Evolutionary conservation across 2,113 vertebrate genomes (phyloP).

Genomic region (Eptatretus burgeri): DNA sequence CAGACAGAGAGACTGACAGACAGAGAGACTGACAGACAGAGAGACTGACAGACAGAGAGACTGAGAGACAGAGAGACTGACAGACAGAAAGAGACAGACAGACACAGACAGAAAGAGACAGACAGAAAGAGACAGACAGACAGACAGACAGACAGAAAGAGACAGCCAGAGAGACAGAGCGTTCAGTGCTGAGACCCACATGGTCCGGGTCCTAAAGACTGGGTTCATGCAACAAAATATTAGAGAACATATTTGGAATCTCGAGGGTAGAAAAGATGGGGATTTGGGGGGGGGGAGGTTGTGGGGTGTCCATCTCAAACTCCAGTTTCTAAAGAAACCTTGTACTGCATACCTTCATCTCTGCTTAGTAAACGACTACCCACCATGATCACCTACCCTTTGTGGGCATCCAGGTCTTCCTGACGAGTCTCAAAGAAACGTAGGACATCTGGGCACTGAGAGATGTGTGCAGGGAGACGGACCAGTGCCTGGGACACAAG

Average conservation of each 20-base stretch:
- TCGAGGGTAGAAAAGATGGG: too few species aligned
- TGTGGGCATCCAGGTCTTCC: conserved; percentile 65
- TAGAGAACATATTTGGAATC: too few species aligned
- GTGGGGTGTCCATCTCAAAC: too few species aligned
- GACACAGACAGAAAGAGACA: neutral
- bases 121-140: neutral
- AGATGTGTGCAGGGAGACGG: conserved; percentile 80
- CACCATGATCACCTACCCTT: conserved; percentile 33
- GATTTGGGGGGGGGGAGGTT: too few species aligned
- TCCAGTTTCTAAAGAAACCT: too few species aligned
- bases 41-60: too few species aligned
- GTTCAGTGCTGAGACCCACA: neutral
- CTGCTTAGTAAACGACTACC: too few species aligned
- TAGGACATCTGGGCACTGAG: conserved; percentile 79
- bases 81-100: too few species aligned
- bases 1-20: too few species aligned
- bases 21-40: too few species aligned
- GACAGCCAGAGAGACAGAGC: neutral
- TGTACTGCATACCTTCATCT: too few species aligned
- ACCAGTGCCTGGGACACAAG: conserved; percentile 39
- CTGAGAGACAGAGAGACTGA: too few species aligned
- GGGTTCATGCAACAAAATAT: neutral
- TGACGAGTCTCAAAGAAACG: conserved; percentile 86
- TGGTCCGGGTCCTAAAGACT: neutral
- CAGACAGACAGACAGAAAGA: neutral